Percentiles rank a stretch among this genome's conserved stretches.
These are phyloP conservation scores for Cephus rjabovi DNA, from an alignment of 2,888 invertebrate genomes.

Conservation along the genomic window DNA sequence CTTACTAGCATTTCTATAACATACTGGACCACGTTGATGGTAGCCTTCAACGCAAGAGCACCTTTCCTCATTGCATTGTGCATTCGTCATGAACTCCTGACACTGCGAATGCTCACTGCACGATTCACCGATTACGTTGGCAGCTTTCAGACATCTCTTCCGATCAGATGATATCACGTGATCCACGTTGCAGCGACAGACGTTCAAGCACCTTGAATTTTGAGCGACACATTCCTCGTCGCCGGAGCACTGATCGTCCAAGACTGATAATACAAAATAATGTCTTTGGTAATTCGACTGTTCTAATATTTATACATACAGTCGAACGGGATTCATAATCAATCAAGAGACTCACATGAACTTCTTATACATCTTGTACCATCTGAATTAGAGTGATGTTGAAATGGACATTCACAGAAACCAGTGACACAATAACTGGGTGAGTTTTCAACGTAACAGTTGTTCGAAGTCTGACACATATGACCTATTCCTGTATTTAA, in stretches of 20 bases:
- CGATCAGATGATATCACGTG: constrained; percentile 52
- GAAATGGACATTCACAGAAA: constrained; percentile 57
- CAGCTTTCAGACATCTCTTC: constrained; percentile 55
- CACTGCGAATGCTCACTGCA: constrained; percentile 59
- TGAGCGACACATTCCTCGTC: constrained; percentile 60
- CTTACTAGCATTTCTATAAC: constrained; percentile 48
- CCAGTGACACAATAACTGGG: constrained; percentile 57
- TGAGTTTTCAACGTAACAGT: constrained; percentile 55
- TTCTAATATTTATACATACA: neutral
- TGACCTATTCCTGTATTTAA: constrained; percentile 52
- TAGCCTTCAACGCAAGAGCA: constrained; percentile 49
- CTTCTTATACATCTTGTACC: constrained; percentile 54
- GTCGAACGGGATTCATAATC: neutral
- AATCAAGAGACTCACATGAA: constrained; percentile 42
- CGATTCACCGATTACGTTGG: constrained; percentile 51
- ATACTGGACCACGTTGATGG: constrained; percentile 48
- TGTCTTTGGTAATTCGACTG: neutral
- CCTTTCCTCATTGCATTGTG: constrained; percentile 40
- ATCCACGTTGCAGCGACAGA: constrained; percentile 57
- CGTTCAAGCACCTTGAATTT: constrained; percentile 54
- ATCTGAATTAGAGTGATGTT: constrained; percentile 54
- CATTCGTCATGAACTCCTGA: constrained; percentile 45
- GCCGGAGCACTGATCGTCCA: constrained; percentile 52
- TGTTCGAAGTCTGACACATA: constrained; percentile 55
- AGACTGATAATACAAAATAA: constrained; percentile 31